Evolutionary conservation across 2,888 invertebrate species (phyloP), one percentile per base, ranked within the genome.

Genomic region (Andrena minutula): DNA sequence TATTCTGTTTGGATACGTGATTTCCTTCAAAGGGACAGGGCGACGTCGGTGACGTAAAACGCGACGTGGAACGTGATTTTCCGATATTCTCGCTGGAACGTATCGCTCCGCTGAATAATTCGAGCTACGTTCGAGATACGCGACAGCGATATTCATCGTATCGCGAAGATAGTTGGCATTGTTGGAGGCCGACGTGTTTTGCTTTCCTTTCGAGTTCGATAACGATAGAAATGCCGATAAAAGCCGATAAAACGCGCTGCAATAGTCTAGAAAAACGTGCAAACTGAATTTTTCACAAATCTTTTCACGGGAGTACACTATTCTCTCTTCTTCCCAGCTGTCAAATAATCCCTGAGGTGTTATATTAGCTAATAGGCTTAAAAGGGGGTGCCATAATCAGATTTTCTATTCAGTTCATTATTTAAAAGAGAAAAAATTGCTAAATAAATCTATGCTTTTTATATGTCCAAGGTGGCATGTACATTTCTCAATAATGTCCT

Each of bases 41-140:
- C 26, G 32, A 49, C 41, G 32, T 20, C 61, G 49, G 30, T 73
- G 73, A 73, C 73, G 69, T 69, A 61, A 73, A 79, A 64, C 35
- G 53, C 64, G 56, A 26, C 41, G 53, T 32, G 41, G 49, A 71
- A 60, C 69, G 72, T 53, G 81, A 73, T 81, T 75, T 75, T 64
- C 71, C 70, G 51, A 72, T 68, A 72, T 80, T 70, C 65, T 47
- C 58, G 30, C 53, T n/a, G 53, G 32, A 10, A 28, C 47, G 58
- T 49, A 53, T 68, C 74, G 78, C 30, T 26, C 41, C 20, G 20
- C 73, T 69, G 81, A 81, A 81, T 79, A 73, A 81, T 81, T 79
- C 79, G 49, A 23, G 2, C 28, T 60, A 30, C 70, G 60, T 70
- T 58, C 47, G 47, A 71, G 79, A 74, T 65, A 74, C 65, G 65